phyloP scores from a whole-genome alignment of 2,797 vertebrate species.

The Smutsia gigantea region DNA sequence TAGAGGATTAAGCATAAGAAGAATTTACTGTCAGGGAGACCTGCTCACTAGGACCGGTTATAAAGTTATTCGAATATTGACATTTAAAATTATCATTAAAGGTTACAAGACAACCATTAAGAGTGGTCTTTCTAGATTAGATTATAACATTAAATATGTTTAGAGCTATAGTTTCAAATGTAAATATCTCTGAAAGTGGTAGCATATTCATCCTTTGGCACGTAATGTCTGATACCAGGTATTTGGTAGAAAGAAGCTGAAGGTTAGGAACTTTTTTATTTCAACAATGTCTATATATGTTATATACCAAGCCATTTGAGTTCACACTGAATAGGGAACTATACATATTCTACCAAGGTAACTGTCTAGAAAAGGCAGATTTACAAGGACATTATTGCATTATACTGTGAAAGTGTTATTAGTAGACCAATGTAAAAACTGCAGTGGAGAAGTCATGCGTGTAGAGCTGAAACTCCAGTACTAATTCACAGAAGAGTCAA shows the following conservation, averaged over 20 bases:
- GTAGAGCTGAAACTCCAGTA: neutral
- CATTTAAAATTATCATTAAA: slow-evolving; percentile 9
- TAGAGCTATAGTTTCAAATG: neutral
- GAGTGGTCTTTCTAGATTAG: neutral
- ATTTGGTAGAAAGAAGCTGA: neutral
- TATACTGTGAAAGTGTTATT: neutral
- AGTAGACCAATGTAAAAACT: neutral
- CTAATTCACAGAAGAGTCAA: neutral
- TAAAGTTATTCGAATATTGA: neutral
- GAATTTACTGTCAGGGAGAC: neutral
- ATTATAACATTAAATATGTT: neutral
- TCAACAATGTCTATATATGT: neutral
- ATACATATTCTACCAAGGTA: neutral
- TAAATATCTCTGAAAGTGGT: neutral
- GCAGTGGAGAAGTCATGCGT: neutral
- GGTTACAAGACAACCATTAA: neutral
- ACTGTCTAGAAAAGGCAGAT: neutral
- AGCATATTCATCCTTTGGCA: neutral
- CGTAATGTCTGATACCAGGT: neutral
- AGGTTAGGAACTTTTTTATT: neutral
- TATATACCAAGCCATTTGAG: neutral
- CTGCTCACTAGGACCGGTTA: neutral
- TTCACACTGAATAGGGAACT: neutral
- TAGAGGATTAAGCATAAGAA: neutral
- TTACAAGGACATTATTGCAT: neutral